phyloP scores from a whole-genome alignment of 2,113 vertebrate species.

The Mus pahari region DNA sequence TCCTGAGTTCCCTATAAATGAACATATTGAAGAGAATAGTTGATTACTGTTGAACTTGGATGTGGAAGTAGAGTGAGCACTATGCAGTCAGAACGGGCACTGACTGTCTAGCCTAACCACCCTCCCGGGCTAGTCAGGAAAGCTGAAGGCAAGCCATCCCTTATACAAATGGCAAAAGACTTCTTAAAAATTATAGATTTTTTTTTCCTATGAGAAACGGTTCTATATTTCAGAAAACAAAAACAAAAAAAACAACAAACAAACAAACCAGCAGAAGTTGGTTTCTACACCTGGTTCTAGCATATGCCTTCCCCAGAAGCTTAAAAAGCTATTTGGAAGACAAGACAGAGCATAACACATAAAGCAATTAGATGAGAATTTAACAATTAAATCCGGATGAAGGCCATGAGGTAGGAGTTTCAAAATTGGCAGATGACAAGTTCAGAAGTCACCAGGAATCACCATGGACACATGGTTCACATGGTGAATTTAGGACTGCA shows the following conservation, averaged over 20 bases:
- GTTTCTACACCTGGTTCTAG: not conserved
- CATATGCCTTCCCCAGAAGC: not conserved
- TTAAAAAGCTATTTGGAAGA: slow-evolving; percentile 10
- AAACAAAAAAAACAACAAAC: too few relatives aligned
- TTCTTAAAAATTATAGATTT: not conserved
- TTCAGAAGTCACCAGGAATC: not conserved
- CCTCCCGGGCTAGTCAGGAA: not conserved
- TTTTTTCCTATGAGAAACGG: not conserved
- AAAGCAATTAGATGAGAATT: slow-evolving; percentile 8
- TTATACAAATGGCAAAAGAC: not conserved
- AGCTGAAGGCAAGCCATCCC: not conserved
- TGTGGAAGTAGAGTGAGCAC: not conserved
- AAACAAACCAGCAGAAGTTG: not conserved
- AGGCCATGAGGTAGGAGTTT: not conserved
- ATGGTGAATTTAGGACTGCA: not conserved
- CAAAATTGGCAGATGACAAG: not conserved
- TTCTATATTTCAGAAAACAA: not conserved
- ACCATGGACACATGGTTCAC: not conserved
- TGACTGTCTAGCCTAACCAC: slow-evolving; percentile 19
- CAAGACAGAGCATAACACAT: not conserved
- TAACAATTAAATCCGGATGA: slow-evolving; percentile 6
- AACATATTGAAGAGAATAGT: slow-evolving; percentile 39
- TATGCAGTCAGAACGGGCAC: not conserved
- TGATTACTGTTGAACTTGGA: not conserved
- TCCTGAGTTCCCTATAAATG: not conserved